A percentile compares a stretch with the other conserved stretches of the same genome.
Evolutionary conservation across 2,888 invertebrate genomes (phyloP).

Genomic region (Dorcus parallelipipedus): DNA sequence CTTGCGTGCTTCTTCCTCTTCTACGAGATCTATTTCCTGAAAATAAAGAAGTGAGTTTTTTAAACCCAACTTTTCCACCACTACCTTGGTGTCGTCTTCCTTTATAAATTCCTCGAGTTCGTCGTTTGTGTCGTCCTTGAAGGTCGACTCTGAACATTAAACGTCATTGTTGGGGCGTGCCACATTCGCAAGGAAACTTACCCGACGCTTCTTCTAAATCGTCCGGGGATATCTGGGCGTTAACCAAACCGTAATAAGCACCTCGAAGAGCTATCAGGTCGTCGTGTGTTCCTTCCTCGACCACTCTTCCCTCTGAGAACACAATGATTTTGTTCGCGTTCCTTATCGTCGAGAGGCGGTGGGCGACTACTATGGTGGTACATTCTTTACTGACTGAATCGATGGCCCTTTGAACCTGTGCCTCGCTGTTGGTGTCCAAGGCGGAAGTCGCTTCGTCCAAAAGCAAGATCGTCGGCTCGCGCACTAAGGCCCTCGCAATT

Average conservation of each 20-base stretch:
- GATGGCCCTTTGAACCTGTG: slow-evolving; percentile 79
- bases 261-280: slow-evolving; percentile 63
- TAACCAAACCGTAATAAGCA: slow-evolving; percentile 69
- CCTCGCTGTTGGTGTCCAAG: slow-evolving; percentile 83
- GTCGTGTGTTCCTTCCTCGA: slow-evolving; percentile 69
- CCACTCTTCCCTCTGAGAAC: slow-evolving; percentile 63
- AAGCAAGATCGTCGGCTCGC: slow-evolving; percentile 74
- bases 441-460: slow-evolving; percentile 90
- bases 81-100: too few species aligned
- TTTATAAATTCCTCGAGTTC: not conserved
- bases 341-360: slow-evolving; percentile 71
- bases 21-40: not conserved
- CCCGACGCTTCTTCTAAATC: not conserved
- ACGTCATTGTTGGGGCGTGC: too few species aligned
- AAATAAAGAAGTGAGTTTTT: not conserved
- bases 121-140: not conserved
- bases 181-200: too few species aligned
- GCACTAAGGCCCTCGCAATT: slow-evolving; percentile 81
- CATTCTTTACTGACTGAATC: slow-evolving; percentile 71
- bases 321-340: slow-evolving; percentile 72
- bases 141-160: not conserved
- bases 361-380: slow-evolving; percentile 77
- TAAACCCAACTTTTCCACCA: too few species aligned
- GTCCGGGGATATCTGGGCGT: slow-evolving; percentile 52
- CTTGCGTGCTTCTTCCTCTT: not conserved